Evolutionary conservation across 1,140 invertebrate species (phyloP), one percentile per base, ranked within the genome.

Genomic region (Drosophila navojoa): DNA sequence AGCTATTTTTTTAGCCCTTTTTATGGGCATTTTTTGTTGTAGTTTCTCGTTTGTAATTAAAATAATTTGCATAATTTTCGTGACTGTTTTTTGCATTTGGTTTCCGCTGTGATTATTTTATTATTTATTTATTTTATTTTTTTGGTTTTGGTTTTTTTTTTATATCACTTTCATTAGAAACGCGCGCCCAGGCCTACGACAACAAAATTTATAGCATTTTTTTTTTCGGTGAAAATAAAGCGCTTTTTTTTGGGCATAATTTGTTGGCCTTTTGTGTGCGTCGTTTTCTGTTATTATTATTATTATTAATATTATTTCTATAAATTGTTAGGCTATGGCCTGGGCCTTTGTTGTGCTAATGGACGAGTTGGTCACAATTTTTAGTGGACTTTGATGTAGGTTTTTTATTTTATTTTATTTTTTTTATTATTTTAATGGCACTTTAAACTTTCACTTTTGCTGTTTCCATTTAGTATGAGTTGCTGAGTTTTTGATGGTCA

Each of bases 11-110:
- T 22, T 42, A 75, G 64, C 76, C 72, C 81, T 76, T 85, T 81
- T 64, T 77, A 76, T 60, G 74, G 58, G 10, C 64, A 40, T 76
- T 80, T 84, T 71, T 66, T 5, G 22, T n/a, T 27, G 3, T 35
- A 76, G 76, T 89, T 89, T 89, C 84, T 84, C 84, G 74, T 89
- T 89, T 82, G 81, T 79, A 90, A 90, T 90, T 86, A 90, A 90
- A 86, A 82, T 87, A 90, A 90, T 90, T 90, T 90, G 86, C 86
- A 90, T 90, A 90, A 90, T 80, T 90, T 90, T 86, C 61, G 86
- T 82, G 77, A 62, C 49, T 73, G 53, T 77, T 71, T 79, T 71
- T 55, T 35, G 73, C 64, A 47, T 70, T 71, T 38, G 38, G 61
- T 76, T 71, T 73, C 63, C 61, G 69, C 50, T 64, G 27, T 19